A percentile compares a stretch with the other conserved stretches of the same genome.
Evolutionary conservation across 2,888 invertebrate genomes (phyloP).

Genomic region (Myathropa florea): DNA sequence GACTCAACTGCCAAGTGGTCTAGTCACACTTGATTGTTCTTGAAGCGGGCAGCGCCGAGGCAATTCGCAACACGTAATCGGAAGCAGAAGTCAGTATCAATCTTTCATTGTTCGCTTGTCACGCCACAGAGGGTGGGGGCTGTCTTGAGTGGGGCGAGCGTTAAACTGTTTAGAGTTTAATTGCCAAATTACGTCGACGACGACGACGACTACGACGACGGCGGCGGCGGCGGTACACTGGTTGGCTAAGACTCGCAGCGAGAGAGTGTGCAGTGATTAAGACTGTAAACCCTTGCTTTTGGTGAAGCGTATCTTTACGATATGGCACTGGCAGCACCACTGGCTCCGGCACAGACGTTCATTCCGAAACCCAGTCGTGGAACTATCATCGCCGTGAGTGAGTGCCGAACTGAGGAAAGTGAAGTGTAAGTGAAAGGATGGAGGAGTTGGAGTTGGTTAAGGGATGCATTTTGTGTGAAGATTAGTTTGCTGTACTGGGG

Average conservation of each 20-base stretch:
- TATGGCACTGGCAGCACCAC: background rate
- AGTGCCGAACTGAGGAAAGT: background rate
- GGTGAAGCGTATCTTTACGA: conserved; percentile 35
- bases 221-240: conserved; percentile 18
- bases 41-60: background rate
- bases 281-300: conserved; percentile 29
- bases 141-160: conserved; percentile 1
- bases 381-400: background rate
- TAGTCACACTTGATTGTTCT: conserved; percentile 34
- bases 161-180: conserved; percentile 10
- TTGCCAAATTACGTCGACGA: background rate
- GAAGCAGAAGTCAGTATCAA: conserved; percentile 47
- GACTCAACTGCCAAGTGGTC: background rate
- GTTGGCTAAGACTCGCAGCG: conserved; percentile 31
- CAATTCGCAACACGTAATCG: conserved; percentile 31
- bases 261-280: conserved; percentile 27
- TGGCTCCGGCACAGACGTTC: background rate
- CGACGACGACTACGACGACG: background rate
- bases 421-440: background rate
- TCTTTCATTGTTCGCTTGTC: background rate
- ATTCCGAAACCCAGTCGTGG: background rate
- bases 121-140: conserved; percentile 40
- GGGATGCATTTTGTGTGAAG: background rate
- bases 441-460: background rate
- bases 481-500: background rate